A percentile compares a stretch with the other conserved stretches of the same genome.
Evolutionary conservation across 2,113 vertebrate genomes (phyloP).

Genomic region (Macaca mulatta): DNA sequence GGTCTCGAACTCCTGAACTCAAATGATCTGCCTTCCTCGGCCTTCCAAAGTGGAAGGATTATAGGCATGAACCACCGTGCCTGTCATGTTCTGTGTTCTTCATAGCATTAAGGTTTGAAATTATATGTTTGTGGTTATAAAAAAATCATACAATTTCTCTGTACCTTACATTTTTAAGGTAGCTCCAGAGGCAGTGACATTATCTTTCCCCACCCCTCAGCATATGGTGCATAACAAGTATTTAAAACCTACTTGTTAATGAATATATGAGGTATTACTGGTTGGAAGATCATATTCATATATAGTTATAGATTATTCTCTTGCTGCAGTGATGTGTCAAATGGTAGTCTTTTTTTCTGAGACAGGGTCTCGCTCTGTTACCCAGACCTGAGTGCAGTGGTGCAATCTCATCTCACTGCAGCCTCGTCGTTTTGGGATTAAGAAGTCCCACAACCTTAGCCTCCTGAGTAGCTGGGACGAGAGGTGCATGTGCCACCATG

Average conservation of each 20-base stretch:
- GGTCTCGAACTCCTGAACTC: no score
- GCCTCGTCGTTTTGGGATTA: neutral
- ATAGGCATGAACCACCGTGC: no score
- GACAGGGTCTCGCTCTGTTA: neutral
- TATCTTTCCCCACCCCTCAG: neutral
- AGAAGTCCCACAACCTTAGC: neutral
- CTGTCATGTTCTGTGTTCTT: neutral
- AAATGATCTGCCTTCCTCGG: no score
- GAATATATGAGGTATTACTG: neutral
- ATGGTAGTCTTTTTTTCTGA: neutral
- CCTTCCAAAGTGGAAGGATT: no score
- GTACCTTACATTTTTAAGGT: neutral
- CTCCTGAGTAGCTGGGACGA: neutral
- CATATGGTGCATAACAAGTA: neutral
- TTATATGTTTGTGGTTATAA: neutral
- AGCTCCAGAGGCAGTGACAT: neutral
- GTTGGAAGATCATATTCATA: neutral
- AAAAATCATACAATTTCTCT: neutral
- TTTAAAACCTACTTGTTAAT: neutral
- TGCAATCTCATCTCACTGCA: neutral
- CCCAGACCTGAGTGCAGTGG: neutral
- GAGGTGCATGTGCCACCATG: neutral
- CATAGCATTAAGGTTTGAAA: constrained; percentile 1
- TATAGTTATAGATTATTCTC: neutral
- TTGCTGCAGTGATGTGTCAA: neutral